Base-by-base conservation (phyloP, 1,140 invertebrate genomes). In the Drosophila pruinosa region DNA sequence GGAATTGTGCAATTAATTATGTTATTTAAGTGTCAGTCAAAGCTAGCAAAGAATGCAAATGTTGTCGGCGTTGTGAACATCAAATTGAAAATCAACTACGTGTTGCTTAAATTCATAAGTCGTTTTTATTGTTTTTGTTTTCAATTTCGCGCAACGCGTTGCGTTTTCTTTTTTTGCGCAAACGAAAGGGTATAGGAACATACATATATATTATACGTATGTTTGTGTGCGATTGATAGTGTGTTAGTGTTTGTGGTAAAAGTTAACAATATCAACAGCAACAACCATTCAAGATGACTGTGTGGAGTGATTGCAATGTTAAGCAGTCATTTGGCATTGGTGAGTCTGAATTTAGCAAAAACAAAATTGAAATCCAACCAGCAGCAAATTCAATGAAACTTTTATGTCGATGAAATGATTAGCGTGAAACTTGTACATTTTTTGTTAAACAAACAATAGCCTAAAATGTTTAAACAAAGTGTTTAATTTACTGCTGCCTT, bases 281-380 rank as follows among this genome's bases (percentile, higher is more conserved):
- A 56, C 67, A 81, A 59, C 28, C 47, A 67, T 63, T 70, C 67
- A 88, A 75, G 57, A 90, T 75, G 78, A 58, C 75, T 70, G 89
- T 79, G 69, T 90, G 89, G 89, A 90, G 71, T 39, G 89, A 89
- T 59, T 89, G 89, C 70, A 90, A 82, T 77, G 78, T 72, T 72
- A 90, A 89, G 73, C 89, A 86, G 47, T 78, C 81, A 64, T 90
- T 89, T 72, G 89, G 89, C 80, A 90, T 90, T 90, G 89, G 89
- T 90, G 47, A 89, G 89, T 90, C 4, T 36, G 10, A 59, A 39
- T 58, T 67, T 53, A 28, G 63, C 39, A 45, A 50, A 67, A 57
- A n/a, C 24, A 58, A 56, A 70, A 12, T 24, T 17, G 26, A 28
- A 28, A 6, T 28, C 4, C n/a, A 34, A 34, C 12, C n/a, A 39